Percentiles rank a stretch among this genome's conserved stretches.
These are phyloP conservation scores for Triplophysa siluroides DNA, from an alignment of 2,113 vertebrate species.

Conservation along the genomic window DNA sequence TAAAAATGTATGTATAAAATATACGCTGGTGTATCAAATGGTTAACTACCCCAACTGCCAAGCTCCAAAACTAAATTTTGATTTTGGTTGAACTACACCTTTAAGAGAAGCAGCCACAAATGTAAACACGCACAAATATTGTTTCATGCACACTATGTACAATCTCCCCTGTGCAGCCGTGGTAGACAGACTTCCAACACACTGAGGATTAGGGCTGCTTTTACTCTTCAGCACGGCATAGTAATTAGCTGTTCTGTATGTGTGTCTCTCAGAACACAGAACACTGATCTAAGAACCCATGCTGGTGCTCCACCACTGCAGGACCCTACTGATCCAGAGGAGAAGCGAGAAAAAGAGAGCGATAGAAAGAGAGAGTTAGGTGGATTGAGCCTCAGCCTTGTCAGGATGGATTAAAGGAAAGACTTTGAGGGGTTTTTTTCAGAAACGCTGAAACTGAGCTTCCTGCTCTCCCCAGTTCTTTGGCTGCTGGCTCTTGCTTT, in stretches of 20 bases:
- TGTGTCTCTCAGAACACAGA: constrained; percentile 47
- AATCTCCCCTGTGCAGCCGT: constrained; percentile 43
- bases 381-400: constrained; percentile 50
- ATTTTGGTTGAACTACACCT: not conserved
- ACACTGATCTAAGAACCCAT: constrained; percentile 46
- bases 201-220: constrained; percentile 47
- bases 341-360: constrained; percentile 46
- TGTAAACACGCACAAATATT: constrained; percentile 11
- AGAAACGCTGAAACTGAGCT: constrained; percentile 42
- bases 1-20: too few species aligned
- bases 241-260: constrained; percentile 37
- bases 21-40: too few species aligned
- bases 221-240: constrained; percentile 43
- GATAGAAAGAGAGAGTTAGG: constrained; percentile 51
- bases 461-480: constrained; percentile 30
- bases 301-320: constrained; percentile 46
- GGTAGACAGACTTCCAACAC: constrained; percentile 34
- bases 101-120: not conserved
- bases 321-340: constrained; percentile 31
- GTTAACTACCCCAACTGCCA: too few species aligned
- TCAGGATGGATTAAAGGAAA: constrained; percentile 56
- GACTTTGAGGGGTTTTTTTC: constrained; percentile 50
- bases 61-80: too few species aligned
- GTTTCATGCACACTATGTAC: constrained; percentile 31
- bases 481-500: constrained; percentile 29